These are phyloP conservation scores for Morinoia aosen DNA, from an alignment of 2,888 invertebrate genomes.

Conservation along the genomic window DNA sequence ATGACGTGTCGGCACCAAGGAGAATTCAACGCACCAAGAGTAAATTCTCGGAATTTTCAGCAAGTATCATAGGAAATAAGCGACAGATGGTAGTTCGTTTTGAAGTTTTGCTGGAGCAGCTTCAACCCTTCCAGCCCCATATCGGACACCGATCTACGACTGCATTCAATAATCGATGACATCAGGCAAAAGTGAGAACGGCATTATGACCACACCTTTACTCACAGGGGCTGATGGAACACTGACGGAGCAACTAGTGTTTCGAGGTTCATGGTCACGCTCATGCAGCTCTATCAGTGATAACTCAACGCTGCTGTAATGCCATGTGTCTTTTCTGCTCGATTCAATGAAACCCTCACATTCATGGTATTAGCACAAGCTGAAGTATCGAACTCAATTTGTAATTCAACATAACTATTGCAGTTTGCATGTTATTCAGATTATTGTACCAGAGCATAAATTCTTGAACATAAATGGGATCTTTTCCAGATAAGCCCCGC, in stretches of 20 bases:
- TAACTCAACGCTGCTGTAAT: not conserved
- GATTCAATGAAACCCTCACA: not conserved
- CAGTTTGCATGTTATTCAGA: not conserved
- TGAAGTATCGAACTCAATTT: too few species aligned
- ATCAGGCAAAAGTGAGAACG: not conserved
- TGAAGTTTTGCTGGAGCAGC: not conserved
- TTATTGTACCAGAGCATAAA: too few species aligned
- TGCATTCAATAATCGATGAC: conserved; percentile 30
- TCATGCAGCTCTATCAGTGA: not conserved
- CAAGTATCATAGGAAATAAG: not conserved
- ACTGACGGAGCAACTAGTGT: conserved; percentile 2
- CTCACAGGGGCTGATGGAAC: not conserved
- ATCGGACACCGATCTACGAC: conserved; percentile 25
- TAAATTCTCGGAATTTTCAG: not conserved
- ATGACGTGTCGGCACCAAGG: not conserved
- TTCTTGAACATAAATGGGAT: too few species aligned
- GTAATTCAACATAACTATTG: not conserved
- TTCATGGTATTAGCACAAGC: not conserved
- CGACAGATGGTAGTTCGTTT: not conserved
- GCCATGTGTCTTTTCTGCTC: too few species aligned
- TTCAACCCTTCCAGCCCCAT: not conserved
- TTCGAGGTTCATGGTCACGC: not conserved
- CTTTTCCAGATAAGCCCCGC: too few species aligned
- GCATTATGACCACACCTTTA: not conserved
- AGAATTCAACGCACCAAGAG: not conserved